Conservation (phyloP, 1,140 invertebrate genomes). For the Leucophenga varia region DNA sequence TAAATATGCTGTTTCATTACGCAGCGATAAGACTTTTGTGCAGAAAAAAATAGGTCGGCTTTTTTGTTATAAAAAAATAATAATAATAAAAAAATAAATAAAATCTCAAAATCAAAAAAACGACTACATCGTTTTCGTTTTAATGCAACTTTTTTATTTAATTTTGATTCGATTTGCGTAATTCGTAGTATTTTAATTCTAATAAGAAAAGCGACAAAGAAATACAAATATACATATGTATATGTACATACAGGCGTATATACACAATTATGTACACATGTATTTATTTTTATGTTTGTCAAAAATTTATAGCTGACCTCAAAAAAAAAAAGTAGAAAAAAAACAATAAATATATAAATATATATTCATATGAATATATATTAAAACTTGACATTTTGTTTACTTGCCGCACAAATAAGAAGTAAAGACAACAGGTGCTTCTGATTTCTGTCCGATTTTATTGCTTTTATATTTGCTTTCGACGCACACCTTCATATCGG, state of each 20-base stretch:
- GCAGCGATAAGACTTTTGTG: not conserved
- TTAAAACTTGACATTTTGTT: no score
- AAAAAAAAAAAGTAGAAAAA: conserved; percentile 28
- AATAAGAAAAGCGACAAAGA: conserved; percentile 14
- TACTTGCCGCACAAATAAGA: no score
- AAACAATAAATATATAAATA: no score
- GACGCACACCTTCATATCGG: no score
- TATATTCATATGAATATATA: no score
- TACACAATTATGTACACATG: conserved; percentile 4
- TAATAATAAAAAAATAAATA: no score
- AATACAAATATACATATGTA: conserved; percentile 2
- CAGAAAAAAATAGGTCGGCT: conserved; percentile 2
- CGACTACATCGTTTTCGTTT: conserved; percentile 16
- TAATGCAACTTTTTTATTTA: conserved; percentile 15
- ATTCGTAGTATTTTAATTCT: conserved; percentile 34
- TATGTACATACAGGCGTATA: no score
- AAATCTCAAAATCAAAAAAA: no score
- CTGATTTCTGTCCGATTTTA: no score
- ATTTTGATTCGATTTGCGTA: conserved; percentile 20
- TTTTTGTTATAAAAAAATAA: no score
- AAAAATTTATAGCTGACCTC: conserved; percentile 33
- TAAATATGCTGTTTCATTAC: not conserved
- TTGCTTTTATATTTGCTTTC: no score
- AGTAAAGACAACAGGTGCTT: no score
- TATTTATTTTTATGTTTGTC: conserved; percentile 1